Evolutionary conservation across 2,797 vertebrate species (phyloP), one percentile per base, ranked within the genome.

Genomic region (Siniperca scherzeri): DNA sequence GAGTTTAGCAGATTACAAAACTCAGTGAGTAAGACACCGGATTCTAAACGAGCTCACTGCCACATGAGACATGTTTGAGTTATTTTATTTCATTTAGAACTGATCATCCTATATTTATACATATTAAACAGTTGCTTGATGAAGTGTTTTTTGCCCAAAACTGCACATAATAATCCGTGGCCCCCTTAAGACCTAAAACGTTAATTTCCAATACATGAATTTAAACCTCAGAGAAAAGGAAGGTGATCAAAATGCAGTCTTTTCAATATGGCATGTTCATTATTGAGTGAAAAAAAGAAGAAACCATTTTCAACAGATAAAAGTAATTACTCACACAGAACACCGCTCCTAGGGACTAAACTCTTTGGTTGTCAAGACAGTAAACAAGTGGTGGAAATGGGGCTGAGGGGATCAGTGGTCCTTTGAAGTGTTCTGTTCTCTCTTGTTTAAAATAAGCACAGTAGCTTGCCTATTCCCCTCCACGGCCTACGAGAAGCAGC

Each of bases 361-460:
- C 56, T 90, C 64, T 57, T 78, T 78, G 69, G 72, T 89, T 90
- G 87, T 90, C 84, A 89, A 85, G 83, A 87, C 86, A 87, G 89
- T 91, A 94, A 93, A 93, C 82, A 91, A 91, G 87, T 77, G 69
- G 80, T 90, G 86, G 82, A 90, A 89, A 82, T 77, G 42, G 70
- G 79, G 71, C 77, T 87, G 81, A 78, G 84, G 73, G 84, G 77
- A 85, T 90, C 82, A 86, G 78, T 82, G 87, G 85, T 69, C 78
- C 87, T 92, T 91, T 91, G 91, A 92, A 92, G 92, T 93, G 36
- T 69, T 80, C 77, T 22, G 30, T 30, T 30, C 30, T 36, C 70
- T 77, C 85, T 82, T 85, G 78, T 88, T 90, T 88, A 77, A 90
- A 84, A 88, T 74, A 88, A 81, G 85, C 88, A 94, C 92, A 94